phyloP scores from a whole-genome alignment of 2,888 invertebrate genomes.

The Timema cristinae region DNA sequence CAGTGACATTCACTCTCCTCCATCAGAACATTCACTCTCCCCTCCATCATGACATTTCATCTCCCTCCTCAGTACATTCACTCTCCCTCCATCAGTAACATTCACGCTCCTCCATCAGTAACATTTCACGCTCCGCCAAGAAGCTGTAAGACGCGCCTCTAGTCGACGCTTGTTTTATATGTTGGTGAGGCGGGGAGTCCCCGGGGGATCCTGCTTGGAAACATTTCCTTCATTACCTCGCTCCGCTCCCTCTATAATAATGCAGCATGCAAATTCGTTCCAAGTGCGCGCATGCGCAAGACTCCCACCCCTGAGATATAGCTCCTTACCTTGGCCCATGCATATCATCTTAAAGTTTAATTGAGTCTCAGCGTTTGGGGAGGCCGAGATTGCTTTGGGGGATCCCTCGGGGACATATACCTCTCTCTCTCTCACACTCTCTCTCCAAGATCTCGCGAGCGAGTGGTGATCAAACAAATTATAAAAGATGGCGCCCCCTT shows the following conservation, averaged over 20 bases:
- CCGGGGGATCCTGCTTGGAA: conserved; percentile 28
- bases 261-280: conserved; percentile 33
- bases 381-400: conserved; percentile 47
- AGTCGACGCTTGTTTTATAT: no score
- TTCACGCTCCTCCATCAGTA: no score
- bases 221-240: conserved; percentile 33
- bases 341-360: conserved; percentile 69
- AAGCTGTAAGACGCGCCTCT: no score
- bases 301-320: conserved; percentile 36
- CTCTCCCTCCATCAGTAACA: no score
- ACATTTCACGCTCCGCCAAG: no score
- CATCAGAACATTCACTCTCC: no score
- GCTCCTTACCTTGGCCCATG: conserved; percentile 54
- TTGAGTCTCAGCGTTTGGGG: conserved; percentile 59
- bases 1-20: no score
- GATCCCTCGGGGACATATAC: conserved; percentile 43
- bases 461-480: conserved; percentile 46
- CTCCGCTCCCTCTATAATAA: conserved; percentile 30
- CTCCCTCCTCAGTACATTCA: no score
- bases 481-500: conserved; percentile 43
- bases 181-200: conserved; percentile 17
- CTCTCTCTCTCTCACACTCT: conserved; percentile 37
- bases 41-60: no score
- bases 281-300: conserved; percentile 29
- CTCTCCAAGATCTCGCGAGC: conserved; percentile 39